Base-by-base conservation (phyloP, 1,140 invertebrate species). In the Gryon sp. region DNA sequence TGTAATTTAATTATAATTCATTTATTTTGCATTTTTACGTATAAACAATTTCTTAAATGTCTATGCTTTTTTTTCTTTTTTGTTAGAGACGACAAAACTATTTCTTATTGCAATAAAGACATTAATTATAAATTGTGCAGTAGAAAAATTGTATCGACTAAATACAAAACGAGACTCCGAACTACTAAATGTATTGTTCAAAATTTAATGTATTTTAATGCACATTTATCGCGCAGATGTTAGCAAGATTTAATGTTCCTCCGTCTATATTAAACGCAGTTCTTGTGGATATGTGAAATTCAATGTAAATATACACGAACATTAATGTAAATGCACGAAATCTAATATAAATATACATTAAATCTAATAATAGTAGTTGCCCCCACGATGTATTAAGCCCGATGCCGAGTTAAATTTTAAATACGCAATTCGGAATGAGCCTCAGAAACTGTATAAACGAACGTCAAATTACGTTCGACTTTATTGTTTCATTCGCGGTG, bases 241-340 rank as follows among this genome's bases (percentile, higher is more conserved):
- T 70, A 9, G 26, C 16, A 46, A 57, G 43, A 73, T 73, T 73
- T 63, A 63, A 73, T 57, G 59, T 52, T 57, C 22, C 40, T 41
- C n/a, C 22, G 24, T 26, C 15, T 57, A 38, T 50, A 50, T 57
- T 55, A 63, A 63, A 62, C 57, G 38, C 22, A 34, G 32, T 30
- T 45, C 46, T 20, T 18, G 43, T 63, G 57, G 22, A 60, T 55
- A 53, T 41, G 57, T 36, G 52, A 73, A 73, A 73, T 73, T 63
- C 34, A 73, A 59, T 43, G 59, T 73, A 73, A 73, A 73, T 73
- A 73, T 52, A 65, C 69, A 57, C 59, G 59, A 53, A 24, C 50
- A 73, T 65, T 73, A 73, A 73, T 65, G 59, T 65, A 65, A 63
- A 65, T 73, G 41, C 24, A 62, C 59, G 59, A 65, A 73, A 59